Evolutionary conservation across 2,113 vertebrate genomes (phyloP), one percentile per base, ranked within the genome.

Genomic region (Vanacampus margaritifer): DNA sequence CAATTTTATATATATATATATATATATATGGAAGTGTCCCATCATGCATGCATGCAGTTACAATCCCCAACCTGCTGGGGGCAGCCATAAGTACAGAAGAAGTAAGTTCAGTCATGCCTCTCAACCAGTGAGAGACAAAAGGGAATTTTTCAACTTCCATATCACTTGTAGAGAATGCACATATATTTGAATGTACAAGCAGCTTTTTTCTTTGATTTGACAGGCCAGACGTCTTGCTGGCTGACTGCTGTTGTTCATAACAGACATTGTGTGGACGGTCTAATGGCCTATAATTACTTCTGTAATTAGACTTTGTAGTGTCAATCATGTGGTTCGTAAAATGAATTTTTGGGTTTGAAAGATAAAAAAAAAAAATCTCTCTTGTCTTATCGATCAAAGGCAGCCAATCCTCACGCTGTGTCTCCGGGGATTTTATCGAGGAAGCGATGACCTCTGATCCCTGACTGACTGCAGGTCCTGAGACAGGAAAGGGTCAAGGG

Each of bases 401-500:
- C 39, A 41, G 24, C 67, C 84, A 81, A 82, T 81, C 81, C 73
- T 53, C 56, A 0, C 65, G 72, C 56, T 19, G 21, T 62, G 78
- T 81, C 76, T 50, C 71, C 71, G 14, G 68, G 65, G 81, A 64
- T 79, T 73, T 84, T 81, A 80, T 88, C 81, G 75, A 65, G 60
- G 76, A 81, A 79, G 67, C 75, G 82, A 77, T 82, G 79, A 71
- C 79, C 85, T 78, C 48, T 79, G 78, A 83, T 76, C 80, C 48
- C 8, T 0, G 54, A 37, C 76, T 77, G 84, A 79, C 83, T 75
- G 76, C 70, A 65, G 68, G 78, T 77, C 77, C 73, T 64, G 76
- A 82, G 71, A 87, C 83, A 87, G 80, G 83, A 84, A 83, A 13
- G 76, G 87, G 85, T 87, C 85, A 86, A 36, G 60, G 68, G 84